Evolutionary conservation across 2,113 vertebrate genomes (phyloP).

Genomic region (Neolamprologus devosi): DNA sequence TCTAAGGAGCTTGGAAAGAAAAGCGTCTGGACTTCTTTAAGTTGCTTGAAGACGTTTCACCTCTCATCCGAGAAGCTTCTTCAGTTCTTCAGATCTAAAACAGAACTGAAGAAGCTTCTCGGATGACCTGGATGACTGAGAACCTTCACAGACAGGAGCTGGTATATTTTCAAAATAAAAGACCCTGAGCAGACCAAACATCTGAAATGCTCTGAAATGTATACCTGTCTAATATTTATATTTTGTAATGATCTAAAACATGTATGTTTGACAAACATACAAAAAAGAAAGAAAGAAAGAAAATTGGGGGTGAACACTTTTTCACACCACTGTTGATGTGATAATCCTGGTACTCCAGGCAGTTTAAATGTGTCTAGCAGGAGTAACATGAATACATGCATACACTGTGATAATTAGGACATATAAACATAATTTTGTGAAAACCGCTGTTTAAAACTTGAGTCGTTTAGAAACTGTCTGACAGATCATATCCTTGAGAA

Average conservation of each 20-base stretch:
- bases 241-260: not conserved
- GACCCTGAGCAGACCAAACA: not conserved
- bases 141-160: not conserved
- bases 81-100: not conserved
- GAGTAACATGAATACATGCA: not conserved
- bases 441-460: not conserved
- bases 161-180: not conserved
- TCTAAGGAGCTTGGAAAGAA: not conserved
- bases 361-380: not conserved
- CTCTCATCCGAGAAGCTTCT: not conserved
- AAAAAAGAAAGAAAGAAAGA: rapidly evolving
- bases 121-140: not conserved
- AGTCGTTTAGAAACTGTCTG: not conserved
- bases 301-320: not conserved
- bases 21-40: not conserved
- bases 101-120: not conserved
- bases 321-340: not conserved
- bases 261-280: not conserved
- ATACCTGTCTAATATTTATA: not conserved
- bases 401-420: not conserved
- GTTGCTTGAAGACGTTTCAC: not conserved
- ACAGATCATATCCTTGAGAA: not conserved
- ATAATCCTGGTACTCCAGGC: not conserved
- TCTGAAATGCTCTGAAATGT: not conserved
- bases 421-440: not conserved